These are phyloP conservation scores for Acestrorhynchus altus DNA, from an alignment of 2,797 vertebrate genomes.

Conservation along the genomic window DNA sequence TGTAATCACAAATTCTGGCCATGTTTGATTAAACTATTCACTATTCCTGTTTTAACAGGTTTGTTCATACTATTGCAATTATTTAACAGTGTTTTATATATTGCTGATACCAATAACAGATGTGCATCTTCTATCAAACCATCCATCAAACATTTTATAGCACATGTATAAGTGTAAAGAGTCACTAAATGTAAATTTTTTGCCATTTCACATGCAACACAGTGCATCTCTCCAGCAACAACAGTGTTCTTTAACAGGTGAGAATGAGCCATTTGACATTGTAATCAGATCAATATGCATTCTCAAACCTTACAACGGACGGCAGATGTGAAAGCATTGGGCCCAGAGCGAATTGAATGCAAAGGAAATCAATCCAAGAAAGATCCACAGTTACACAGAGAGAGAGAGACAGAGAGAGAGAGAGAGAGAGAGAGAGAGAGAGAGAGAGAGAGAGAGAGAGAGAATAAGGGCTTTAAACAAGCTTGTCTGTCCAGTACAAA, in stretches of 20 bases:
- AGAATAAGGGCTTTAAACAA: conserved; percentile 58
- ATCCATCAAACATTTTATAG: neutral
- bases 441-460: conserved; percentile 31
- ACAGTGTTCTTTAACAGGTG: conserved; percentile 47
- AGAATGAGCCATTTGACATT: conserved; percentile 51
- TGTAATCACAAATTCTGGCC: too few species aligned
- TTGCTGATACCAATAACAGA: too few species aligned
- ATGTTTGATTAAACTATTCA: too few species aligned
- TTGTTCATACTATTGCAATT: too few species aligned
- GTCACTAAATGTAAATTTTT: too few species aligned
- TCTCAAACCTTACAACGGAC: conserved; percentile 48
- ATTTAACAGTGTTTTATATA: too few species aligned
- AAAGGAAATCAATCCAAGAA: conserved; percentile 58
- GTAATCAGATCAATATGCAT: conserved; percentile 58
- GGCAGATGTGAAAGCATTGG: conserved; percentile 48
- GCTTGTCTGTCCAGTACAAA: conserved; percentile 23
- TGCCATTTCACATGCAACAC: neutral
- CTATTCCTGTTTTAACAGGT: too few species aligned
- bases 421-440: conserved; percentile 43
- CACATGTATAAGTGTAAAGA: neutral
- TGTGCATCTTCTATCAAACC: too few species aligned
- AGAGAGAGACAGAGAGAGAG: conserved; percentile 40
- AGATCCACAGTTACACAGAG: conserved; percentile 52
- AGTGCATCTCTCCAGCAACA: conserved; percentile 29
- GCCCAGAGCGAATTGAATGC: conserved; percentile 51